Conservation (phyloP, 2,113 vertebrate genomes). For the Bubo scandiacus region DNA sequence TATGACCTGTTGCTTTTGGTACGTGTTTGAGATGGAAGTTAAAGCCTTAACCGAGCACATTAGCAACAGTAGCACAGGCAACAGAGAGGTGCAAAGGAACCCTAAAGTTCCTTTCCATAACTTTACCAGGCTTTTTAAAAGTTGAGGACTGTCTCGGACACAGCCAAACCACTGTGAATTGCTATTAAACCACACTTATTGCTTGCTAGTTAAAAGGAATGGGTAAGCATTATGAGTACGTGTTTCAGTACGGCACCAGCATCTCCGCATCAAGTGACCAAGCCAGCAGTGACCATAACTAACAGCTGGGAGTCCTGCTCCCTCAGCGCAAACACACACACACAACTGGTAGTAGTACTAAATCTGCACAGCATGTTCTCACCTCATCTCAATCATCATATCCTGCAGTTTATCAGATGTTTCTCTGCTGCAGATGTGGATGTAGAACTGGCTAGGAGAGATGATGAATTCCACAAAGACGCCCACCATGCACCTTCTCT, state of each 20-base stretch:
- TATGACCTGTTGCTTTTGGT: neutral
- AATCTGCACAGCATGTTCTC: neutral
- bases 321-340: neutral
- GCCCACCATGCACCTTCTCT: slow-evolving; percentile 72
- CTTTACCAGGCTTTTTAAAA: neutral
- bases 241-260: neutral
- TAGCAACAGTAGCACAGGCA: neutral
- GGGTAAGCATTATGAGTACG: rapidly evolving
- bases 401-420: slow-evolving; percentile 79
- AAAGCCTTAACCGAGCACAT: neutral
- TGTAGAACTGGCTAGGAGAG: slow-evolving; percentile 87
- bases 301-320: neutral
- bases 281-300: neutral
- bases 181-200: neutral
- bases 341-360: rapidly evolving
- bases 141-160: neutral
- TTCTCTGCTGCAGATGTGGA: slow-evolving; percentile 76
- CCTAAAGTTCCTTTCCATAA: neutral
- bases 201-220: neutral
- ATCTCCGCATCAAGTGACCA: neutral
- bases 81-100: neutral
- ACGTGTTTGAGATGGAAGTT: neutral
- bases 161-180: neutral
- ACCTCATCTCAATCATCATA: slow-evolving; percentile 96
- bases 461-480: slow-evolving; percentile 81